Base-by-base conservation (phyloP, 2,797 vertebrate species). In the Echiichthys vipera region DNA sequence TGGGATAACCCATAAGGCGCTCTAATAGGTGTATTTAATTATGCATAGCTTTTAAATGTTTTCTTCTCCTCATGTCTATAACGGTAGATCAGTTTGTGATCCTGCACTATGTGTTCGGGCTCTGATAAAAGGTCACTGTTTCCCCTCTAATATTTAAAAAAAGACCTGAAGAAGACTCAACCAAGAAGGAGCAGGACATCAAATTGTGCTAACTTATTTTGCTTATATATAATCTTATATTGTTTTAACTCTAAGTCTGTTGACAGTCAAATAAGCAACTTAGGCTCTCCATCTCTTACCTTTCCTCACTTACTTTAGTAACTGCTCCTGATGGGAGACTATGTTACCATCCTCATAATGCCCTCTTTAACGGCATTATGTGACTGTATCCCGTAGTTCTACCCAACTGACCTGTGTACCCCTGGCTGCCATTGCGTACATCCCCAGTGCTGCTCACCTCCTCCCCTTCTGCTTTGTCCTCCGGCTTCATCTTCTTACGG, bases 401-500 rank as follows among this genome's bases (percentile, higher is more conserved):
- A 90, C 81, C 85, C 72, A 80, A 93, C 93, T 93, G 88, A 95
- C 94, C 94, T 92, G 90, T 79, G 82, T 85, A 89, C 88, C 92
- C 90, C 88, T 85, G 83, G 84, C 84, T 91, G 81, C 91, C 81
- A 83, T 90, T 93, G 91, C 94, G 92, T 62, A 90, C 90, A 77
- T 94, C 92, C 88, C 91, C 92, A 84, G 94, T 94, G 93, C 95
- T 96, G 93, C 96, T 97, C 81, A 97, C 93, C 89, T 97, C 97
- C 92, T 97, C 96, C 90, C 95, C 96, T 14, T 95, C 88, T 1
- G 96, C 94, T 87, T 98, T 97, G 89, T 96, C 96, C 61, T 96
- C 96, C 11, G 94, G 94, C 93, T 99, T 99, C 93, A 99, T 97
- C 97, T 99, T 99, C 97, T 99, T 99, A 80, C 97, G 93, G 78